Conservation (phyloP, 2,797 vertebrate species). For the Thunnus albacares region DNA sequence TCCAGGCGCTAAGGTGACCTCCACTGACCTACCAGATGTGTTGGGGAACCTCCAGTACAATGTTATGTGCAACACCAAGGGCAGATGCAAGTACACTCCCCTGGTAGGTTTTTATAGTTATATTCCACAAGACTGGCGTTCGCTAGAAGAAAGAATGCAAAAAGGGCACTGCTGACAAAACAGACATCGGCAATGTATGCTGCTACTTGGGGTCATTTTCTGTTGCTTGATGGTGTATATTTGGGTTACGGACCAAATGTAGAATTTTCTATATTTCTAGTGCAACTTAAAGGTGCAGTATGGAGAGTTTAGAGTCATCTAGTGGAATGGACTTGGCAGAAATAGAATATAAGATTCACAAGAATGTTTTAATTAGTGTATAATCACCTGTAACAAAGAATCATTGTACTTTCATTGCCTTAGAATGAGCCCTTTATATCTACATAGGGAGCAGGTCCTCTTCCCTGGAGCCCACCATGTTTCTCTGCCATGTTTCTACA, state of each 20-base stretch:
- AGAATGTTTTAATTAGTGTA: too few species aligned
- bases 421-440: too few species aligned
- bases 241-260: background rate
- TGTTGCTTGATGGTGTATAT: background rate
- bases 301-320: too few species aligned
- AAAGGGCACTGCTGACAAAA: background rate
- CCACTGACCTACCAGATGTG: slow-evolving; percentile 94
- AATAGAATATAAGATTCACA: too few species aligned
- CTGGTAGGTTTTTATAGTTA: slow-evolving; percentile 56
- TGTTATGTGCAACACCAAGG: slow-evolving; percentile 90
- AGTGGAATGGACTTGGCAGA: too few species aligned
- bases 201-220: background rate
- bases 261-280: too few species aligned
- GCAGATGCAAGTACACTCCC: slow-evolving; percentile 90
- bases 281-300: too few species aligned
- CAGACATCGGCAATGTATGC: background rate
- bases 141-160: background rate
- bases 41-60: slow-evolving; percentile 94
- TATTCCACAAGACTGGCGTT: background rate
- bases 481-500: too few species aligned
- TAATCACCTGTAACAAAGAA: too few species aligned
- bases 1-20: slow-evolving; percentile 90
- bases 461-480: too few species aligned
- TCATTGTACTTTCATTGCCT: too few species aligned
- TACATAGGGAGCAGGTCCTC: too few species aligned